Evolutionary conservation across 1,140 invertebrate genomes (phyloP).

Genomic region (Brachionus rubens): DNA sequence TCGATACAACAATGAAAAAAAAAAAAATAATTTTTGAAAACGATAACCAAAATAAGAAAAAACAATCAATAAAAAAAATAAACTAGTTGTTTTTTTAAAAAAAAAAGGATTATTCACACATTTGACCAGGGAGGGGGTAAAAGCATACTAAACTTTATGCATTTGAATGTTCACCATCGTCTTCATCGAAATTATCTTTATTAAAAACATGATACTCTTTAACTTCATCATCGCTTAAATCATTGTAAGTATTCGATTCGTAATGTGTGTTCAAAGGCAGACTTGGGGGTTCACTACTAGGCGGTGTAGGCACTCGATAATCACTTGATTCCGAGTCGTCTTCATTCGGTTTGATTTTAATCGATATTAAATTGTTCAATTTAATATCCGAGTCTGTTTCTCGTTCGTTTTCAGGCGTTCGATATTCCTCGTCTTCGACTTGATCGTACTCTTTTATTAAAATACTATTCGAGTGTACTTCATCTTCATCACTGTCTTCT

Average conservation of each 20-base stretch:
- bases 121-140: too few relatives aligned
- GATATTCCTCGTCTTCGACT: not conserved
- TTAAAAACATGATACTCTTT: constrained; percentile 9
- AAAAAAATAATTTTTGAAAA: too few relatives aligned
- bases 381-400: not conserved
- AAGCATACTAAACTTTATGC: constrained; percentile 14
- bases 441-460: not conserved
- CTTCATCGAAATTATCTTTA: constrained; percentile 1
- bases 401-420: not conserved
- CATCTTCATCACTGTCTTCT: not conserved
- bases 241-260: not conserved
- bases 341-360: not conserved
- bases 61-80: too few relatives aligned
- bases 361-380: not conserved
- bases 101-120: too few relatives aligned
- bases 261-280: not conserved
- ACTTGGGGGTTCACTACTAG: not conserved
- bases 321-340: not conserved
- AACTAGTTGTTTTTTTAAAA: too few relatives aligned
- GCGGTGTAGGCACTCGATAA: not conserved
- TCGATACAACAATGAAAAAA: too few relatives aligned
- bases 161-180: not conserved
- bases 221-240: constrained; percentile 23
- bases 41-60: too few relatives aligned
- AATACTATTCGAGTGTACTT: not conserved